Evolutionary conservation across 2,888 invertebrate genomes (phyloP), one percentile per base, ranked within the genome.

Genomic region (Melanchra persicariae): DNA sequence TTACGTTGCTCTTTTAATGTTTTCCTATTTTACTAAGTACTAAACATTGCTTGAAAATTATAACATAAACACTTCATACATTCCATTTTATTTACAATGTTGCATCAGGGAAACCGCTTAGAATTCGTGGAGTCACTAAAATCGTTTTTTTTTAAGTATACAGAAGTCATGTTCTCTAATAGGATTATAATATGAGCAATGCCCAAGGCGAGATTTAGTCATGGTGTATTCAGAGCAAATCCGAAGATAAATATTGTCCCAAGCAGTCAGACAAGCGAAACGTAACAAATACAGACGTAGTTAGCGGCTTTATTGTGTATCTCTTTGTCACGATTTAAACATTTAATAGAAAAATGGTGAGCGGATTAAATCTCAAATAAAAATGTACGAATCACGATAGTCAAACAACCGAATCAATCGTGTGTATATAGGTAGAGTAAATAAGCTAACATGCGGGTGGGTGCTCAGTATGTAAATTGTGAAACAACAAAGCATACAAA

Each of bases 171-270:
- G 63, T 55, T 74, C 72, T 65, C 69, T 81, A 82, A 81, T 82
- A 79, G 76, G 83, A 81, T 79, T 84, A 85, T 81, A 85, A 79
- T 74, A 80, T 82, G 75, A 79, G 66, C 76, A 84, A 81, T 77
- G 82, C 74, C 85, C 87, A 88, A 89, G 89, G 88, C 85, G 69
- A 84, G 68, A 75, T 79, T 90, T 86, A 91, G 87, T 89, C 89
- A 89, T 81, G 85, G 88, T 87, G 85, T 89, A 86, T 85, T 87
- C 83, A 88, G 82, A 85, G 72, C 85, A 85, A 88, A 89, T 87
- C 87, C 82, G 74, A 82, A 89, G 86, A 89, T 89, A 93, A 94
- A 94, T 92, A 91, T 93, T 92, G 85, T 89, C 87, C 75, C 79
- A 89, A 84, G 79, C 84, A 91, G 86, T 88, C 89, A 81, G 87